Evolutionary conservation across 2,113 vertebrate genomes (phyloP), one percentile per base, ranked within the genome.

Genomic region (Plectropomus leopardus): DNA sequence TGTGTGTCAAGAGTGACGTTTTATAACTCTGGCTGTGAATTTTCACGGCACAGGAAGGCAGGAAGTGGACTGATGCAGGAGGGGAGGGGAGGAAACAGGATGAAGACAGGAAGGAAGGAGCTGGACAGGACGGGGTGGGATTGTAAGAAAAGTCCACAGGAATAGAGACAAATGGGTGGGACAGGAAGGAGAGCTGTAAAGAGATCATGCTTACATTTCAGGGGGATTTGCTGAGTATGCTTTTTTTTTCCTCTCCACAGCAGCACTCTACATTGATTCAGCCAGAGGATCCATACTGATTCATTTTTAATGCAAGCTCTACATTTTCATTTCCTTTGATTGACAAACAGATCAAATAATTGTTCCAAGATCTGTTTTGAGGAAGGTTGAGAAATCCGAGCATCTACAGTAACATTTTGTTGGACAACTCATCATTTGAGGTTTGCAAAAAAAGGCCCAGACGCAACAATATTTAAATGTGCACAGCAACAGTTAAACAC

Each of bases 21-120:
- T 87, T 67, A 59, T 72, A 24, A 68, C 74, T 45, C 8, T 34
- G 69, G 61, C 80, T 92, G 88, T 85, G 71, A 84, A 67, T 83
- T 86, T 80, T 91, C 86, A 87, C 90, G 88, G 75, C 65, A 59
- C 47, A 81, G 55, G 63, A 73, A 73, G 78, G 26, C 76, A 88
- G 80, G 84, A 76, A 66, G 70, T 48, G 55, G 40, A 54, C 64
- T 14, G 78, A 54, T 63, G 76, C 87, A 76, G 69, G 71, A 57
- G 51, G 2, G 24, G 78, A 66, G 75, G 58, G 65, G 74, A 71
- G 72, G 89, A 77, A 69, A 75, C 79, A 80, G 80, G 82, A 86
- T 58, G 79, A 87, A 16, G 72, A 72, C 51, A 85, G 87, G 83
- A 83, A 85, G 83, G 70, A 64, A 69, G 80, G 72, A 70, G 63